Evolutionary conservation across 2,797 vertebrate species (phyloP).

Genomic region (Thripadectes ignobilis): DNA sequence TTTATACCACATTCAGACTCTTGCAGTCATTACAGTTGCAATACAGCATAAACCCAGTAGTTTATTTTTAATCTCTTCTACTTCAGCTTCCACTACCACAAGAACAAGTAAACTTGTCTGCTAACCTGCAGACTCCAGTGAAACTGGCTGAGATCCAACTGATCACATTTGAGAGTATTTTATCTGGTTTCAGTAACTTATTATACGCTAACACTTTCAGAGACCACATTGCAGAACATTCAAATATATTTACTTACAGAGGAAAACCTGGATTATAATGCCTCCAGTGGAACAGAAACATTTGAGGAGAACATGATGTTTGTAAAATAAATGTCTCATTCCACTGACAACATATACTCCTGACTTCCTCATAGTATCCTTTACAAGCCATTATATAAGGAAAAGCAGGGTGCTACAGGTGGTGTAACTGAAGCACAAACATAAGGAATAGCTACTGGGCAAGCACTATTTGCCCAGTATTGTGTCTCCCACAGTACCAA

Average conservation of each 20-base stretch:
- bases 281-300: background rate
- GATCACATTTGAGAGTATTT: background rate
- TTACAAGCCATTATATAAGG: background rate
- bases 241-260: background rate
- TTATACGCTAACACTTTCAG: background rate
- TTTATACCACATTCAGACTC: background rate
- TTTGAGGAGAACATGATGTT: background rate
- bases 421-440: background rate
- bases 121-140: background rate
- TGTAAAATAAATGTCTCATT: background rate
- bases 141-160: background rate
- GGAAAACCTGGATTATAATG: background rate
- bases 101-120: background rate
- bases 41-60: background rate
- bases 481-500: background rate
- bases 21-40: background rate
- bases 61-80: background rate
- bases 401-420: background rate
- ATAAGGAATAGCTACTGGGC: background rate
- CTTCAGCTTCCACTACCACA: background rate
- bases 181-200: background rate
- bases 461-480: background rate
- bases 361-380: background rate
- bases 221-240: background rate
- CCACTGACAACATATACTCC: background rate